Evolutionary conservation across 2,113 vertebrate species (phyloP).

Genomic region (Ardeotis arabs): DNA sequence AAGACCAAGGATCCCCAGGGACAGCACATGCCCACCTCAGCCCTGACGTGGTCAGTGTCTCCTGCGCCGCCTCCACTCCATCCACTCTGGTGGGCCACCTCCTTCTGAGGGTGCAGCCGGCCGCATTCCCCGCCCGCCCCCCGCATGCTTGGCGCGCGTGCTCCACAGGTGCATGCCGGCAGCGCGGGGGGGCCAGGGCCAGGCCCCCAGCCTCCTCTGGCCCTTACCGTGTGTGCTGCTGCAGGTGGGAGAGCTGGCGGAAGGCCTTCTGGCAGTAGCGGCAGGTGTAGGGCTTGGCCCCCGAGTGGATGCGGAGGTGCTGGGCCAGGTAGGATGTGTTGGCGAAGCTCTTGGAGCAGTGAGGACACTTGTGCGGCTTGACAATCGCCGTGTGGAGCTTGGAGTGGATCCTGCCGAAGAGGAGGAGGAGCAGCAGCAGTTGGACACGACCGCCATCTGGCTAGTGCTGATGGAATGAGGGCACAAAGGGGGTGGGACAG

Average conservation of each 20-base stretch:
- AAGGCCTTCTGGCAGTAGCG: constrained; percentile 95
- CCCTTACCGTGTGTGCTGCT: constrained; percentile 97
- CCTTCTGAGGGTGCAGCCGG: constrained; percentile 67
- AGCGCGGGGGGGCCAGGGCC: constrained; percentile 71
- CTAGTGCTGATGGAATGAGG: constrained; percentile 68
- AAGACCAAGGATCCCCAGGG: constrained; percentile 59
- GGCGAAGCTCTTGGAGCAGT: constrained; percentile 98
- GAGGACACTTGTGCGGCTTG: constrained; percentile 97
- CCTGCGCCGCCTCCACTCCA: constrained; percentile 65
- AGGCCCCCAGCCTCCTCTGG: constrained; percentile 71
- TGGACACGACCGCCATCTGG: constrained; percentile 70
- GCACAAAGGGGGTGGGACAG: constrained; percentile 69
- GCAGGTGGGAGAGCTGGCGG: constrained; percentile 96
- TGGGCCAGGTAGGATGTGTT: constrained; percentile 98
- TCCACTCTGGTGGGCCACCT: constrained; percentile 67
- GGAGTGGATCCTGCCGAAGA: constrained; percentile 88
- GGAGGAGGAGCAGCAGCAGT: constrained; percentile 82
- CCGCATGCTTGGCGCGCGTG: constrained; percentile 80
- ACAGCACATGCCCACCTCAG: constrained; percentile 57
- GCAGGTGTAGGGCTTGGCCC: constrained; percentile 97
- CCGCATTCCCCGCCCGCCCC: constrained; percentile 74
- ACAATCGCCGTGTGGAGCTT: constrained; percentile 94
- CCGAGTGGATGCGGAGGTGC: constrained; percentile 96
- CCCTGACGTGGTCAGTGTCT: constrained; percentile 65
- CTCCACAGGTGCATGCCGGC: constrained; percentile 79